Evolutionary conservation across 2,797 vertebrate species (phyloP).

Genomic region (Microchirus variegatus): DNA sequence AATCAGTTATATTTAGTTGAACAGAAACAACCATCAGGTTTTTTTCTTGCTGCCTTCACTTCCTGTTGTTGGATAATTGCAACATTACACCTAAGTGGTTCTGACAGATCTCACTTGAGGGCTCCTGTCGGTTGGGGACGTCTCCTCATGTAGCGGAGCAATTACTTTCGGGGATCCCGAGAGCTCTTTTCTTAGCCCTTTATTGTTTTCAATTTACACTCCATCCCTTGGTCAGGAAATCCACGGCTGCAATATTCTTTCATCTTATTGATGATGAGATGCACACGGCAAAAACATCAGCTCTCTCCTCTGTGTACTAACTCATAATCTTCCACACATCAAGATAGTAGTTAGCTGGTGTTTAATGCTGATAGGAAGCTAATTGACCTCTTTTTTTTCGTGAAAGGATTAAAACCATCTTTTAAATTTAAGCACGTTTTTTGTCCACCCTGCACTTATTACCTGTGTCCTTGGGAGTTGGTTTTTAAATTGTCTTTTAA

Average conservation of each 20-base stretch:
- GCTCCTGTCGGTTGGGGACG: neutral
- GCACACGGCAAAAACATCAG: slow-evolving; percentile 3
- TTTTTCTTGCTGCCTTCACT: slow-evolving; percentile 6
- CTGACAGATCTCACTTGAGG: slow-evolving; percentile 13
- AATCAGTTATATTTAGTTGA: neutral
- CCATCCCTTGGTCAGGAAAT: slow-evolving; percentile 24
- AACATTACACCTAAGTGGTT: slow-evolving; percentile 23
- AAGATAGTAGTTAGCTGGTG: neutral
- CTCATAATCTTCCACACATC: slow-evolving; percentile 1
- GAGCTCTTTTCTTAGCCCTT: slow-evolving; percentile 27
- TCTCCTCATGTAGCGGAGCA: slow-evolving; percentile 12
- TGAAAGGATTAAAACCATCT: neutral
- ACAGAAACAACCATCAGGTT: neutral
- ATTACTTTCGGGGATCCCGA: slow-evolving; percentile 48
- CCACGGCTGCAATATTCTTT: slow-evolving; percentile 29
- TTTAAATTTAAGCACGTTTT: neutral
- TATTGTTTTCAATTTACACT: slow-evolving; percentile 37
- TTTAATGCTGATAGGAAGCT: neutral
- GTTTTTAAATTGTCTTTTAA: neutral
- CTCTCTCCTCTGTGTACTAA: slow-evolving; percentile 2
- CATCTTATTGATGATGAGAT: slow-evolving; percentile 9
- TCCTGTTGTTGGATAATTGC: slow-evolving; percentile 19
- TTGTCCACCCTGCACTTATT: neutral
- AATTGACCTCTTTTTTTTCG: neutral
- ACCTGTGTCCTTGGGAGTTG: neutral